phyloP scores from a whole-genome alignment of 2,797 vertebrate genomes.

The Cyprinodon diabolis region DNA sequence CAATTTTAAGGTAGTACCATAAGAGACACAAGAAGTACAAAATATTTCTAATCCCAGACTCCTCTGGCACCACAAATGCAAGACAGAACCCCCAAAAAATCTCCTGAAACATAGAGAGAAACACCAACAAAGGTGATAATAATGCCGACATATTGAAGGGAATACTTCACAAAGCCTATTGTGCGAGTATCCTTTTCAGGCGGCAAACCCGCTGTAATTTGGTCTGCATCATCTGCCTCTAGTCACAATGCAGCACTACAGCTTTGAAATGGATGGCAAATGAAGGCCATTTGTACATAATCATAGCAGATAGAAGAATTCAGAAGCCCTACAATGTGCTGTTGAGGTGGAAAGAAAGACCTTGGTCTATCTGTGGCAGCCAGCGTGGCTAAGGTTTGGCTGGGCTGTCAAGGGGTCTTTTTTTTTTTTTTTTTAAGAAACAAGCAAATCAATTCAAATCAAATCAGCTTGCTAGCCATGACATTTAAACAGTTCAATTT shows the following conservation, averaged over 20 bases:
- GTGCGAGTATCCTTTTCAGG: conserved; percentile 82
- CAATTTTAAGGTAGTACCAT: conserved; percentile 45
- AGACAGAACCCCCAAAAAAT: conserved; percentile 78
- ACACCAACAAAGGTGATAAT: conserved; percentile 79
- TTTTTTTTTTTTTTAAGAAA: conserved; percentile 63
- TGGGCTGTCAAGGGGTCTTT: conserved; percentile 38
- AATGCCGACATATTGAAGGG: conserved; percentile 76
- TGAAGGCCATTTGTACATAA: conserved; percentile 83
- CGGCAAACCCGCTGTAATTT: conserved; percentile 81
- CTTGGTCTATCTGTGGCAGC: conserved; percentile 79
- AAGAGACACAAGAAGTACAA: conserved; percentile 50
- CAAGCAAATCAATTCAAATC: conserved; percentile 84
- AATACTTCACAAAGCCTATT: conserved; percentile 82
- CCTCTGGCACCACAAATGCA: conserved; percentile 65
- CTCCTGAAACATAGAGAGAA: conserved; percentile 75
- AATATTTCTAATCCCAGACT: conserved; percentile 48
- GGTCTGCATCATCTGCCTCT: conserved; percentile 78
- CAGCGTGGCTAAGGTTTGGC: conserved; percentile 70
- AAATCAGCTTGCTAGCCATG: conserved; percentile 75
- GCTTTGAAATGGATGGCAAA: conserved; percentile 82
- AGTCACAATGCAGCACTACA: conserved; percentile 81
- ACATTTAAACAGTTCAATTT: conserved; percentile 82
- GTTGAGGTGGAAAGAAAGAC: conserved; percentile 81
- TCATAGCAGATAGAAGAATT: conserved; percentile 81
- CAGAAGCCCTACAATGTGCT: conserved; percentile 74